Evolutionary conservation across 2,888 invertebrate genomes (phyloP).

Genomic region (Cecidostiba fungosa): DNA sequence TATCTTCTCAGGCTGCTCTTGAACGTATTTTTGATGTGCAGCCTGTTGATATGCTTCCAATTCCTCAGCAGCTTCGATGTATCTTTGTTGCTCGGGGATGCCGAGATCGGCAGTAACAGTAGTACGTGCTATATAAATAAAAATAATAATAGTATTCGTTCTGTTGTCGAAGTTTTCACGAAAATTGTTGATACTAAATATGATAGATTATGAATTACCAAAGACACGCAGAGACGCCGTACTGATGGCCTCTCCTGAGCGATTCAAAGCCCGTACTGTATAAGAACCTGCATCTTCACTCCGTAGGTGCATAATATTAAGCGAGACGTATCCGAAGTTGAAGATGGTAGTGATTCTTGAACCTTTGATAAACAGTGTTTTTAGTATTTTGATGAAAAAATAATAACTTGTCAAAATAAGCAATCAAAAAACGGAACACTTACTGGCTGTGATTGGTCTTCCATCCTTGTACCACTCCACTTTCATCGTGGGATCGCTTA

Average conservation of each 20-base stretch:
- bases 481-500: constrained; percentile 95
- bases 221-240: constrained; percentile 89
- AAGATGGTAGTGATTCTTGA: constrained; percentile 82
- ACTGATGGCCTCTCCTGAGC: constrained; percentile 94
- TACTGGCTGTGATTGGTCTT: constrained; percentile 95
- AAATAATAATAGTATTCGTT: neutral
- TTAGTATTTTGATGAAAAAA: neutral
- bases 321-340: constrained; percentile 99
- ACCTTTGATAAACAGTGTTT: constrained; percentile 40
- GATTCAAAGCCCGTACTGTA: constrained; percentile 94
- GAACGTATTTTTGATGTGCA: constrained; percentile 89
- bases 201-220: constrained; percentile 74
- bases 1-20: constrained; percentile 90
- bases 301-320: constrained; percentile 99
- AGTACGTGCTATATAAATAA: constrained; percentile 83
- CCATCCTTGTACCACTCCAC: constrained; percentile 98
- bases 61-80: constrained; percentile 95
- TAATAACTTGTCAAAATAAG: neutral
- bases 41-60: constrained; percentile 93
- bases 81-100: constrained; percentile 93
- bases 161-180: constrained; percentile 1
- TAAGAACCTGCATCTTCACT: constrained; percentile 98
- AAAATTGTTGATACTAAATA: constrained; percentile 21
- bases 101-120: constrained; percentile 93
- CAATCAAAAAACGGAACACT: constrained; percentile 67